Evolutionary conservation across 2,888 invertebrate genomes (phyloP).

Genomic region (Oxycera nigricornis): DNA sequence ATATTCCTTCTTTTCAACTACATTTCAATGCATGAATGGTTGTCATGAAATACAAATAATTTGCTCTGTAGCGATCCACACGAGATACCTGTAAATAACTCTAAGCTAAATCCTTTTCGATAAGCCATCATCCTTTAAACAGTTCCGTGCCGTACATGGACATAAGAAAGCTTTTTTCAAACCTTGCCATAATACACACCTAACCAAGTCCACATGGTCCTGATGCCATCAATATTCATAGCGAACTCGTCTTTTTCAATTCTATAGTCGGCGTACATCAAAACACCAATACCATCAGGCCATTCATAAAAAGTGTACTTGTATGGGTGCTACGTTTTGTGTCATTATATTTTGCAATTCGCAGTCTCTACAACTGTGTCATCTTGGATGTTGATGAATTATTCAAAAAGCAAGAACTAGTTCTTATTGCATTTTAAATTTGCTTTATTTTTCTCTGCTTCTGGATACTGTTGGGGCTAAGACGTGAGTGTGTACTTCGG

Average conservation of each 20-base stretch:
- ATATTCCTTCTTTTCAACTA: neutral
- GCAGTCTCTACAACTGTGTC: slow-evolving; percentile 14
- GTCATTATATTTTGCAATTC: neutral
- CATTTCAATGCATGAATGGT: neutral
- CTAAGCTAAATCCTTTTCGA: neutral
- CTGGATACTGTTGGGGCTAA: neutral
- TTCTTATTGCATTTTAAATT: slow-evolving; percentile 35
- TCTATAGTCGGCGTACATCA: neutral
- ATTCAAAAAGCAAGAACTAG: slow-evolving; percentile 27
- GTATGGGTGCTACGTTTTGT: neutral
- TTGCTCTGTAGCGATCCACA: neutral
- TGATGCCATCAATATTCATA: slow-evolving; percentile 9
- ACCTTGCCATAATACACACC: neutral
- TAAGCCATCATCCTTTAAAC: neutral
- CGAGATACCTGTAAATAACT: neutral
- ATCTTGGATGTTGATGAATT: slow-evolving; percentile 6
- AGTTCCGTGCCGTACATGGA: neutral
- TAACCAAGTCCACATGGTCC: neutral
- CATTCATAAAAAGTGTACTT: neutral
- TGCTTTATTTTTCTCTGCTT: slow-evolving; percentile 3
- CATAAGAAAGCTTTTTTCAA: neutral
- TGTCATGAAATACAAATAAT: neutral
- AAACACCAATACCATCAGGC: neutral
- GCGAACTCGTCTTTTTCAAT: neutral
- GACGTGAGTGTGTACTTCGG: too few relatives aligned